Evolutionary conservation across 2,113 vertebrate species (phyloP).

Genomic region (Megaceryle maxima): DNA sequence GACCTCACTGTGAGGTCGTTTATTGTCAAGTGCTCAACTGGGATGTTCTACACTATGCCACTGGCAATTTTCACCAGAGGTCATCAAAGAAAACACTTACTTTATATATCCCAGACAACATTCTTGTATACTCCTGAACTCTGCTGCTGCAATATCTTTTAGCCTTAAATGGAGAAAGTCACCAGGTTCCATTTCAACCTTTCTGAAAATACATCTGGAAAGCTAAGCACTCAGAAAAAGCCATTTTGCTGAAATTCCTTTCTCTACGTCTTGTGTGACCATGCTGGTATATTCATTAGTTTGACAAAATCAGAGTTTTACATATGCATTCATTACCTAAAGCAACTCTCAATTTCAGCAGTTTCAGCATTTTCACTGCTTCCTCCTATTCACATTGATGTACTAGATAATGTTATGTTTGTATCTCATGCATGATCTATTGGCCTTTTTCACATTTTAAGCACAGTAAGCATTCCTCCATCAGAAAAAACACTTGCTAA

Average conservation of each 20-base stretch:
- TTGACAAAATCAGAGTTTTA: background rate
- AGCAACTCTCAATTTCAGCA: background rate
- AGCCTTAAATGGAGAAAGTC: background rate
- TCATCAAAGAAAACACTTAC: background rate
- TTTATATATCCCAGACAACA: background rate
- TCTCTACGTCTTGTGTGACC: background rate
- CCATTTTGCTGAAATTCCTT: background rate
- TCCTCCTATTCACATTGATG: background rate
- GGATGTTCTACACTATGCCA: background rate
- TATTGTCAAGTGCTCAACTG: background rate
- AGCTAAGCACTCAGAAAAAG: background rate
- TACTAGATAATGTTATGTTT: background rate
- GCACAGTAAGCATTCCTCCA: background rate
- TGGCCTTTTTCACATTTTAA: background rate
- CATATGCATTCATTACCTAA: background rate
- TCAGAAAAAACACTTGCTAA: background rate
- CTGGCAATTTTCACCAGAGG: background rate
- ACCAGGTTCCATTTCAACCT: background rate
- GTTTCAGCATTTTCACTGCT: background rate
- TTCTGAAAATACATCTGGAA: background rate
- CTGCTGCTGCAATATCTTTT: background rate
- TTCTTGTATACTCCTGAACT: background rate
- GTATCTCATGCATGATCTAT: background rate
- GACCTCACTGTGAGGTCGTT: rapidly evolving
- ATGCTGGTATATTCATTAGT: background rate